Evolutionary conservation across 2,797 vertebrate genomes (phyloP).

Genomic region (Cynodonichthys magdalenae): DNA sequence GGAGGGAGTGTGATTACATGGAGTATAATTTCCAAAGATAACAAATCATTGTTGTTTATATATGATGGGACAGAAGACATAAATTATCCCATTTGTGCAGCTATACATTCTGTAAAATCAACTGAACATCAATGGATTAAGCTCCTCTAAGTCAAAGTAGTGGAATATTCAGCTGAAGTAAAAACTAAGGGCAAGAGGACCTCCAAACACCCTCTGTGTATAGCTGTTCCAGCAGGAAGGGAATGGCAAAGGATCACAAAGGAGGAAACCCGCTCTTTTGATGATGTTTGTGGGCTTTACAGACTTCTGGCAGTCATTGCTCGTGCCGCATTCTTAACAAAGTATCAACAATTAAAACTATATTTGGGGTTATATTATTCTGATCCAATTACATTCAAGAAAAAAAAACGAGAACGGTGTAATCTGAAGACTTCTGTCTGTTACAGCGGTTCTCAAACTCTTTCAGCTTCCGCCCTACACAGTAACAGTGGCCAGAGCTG

Average conservation of each 20-base stretch:
- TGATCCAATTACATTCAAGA: background rate
- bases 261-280: conserved; percentile 28
- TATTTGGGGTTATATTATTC: background rate
- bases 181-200: conserved; percentile 2
- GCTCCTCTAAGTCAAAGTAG: background rate
- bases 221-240: conserved; percentile 12
- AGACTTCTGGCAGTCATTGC: conserved; percentile 11
- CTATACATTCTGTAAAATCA: background rate
- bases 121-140: background rate
- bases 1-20: background rate
- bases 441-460: too few species aligned
- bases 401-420: background rate
- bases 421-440: background rate
- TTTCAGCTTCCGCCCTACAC: too few species aligned
- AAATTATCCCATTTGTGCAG: background rate
- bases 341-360: background rate
- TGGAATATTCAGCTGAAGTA: background rate
- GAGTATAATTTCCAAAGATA: background rate
- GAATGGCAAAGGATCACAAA: conserved; percentile 14
- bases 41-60: background rate
- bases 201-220: conserved; percentile 7
- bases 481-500: too few species aligned
- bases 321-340: background rate
- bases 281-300: conserved; percentile 21
- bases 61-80: background rate